Percentiles rank a stretch among this genome's conserved stretches.
phyloP scores from a whole-genome alignment of 2,113 vertebrate species.

The Mohoua ochrocephala region DNA sequence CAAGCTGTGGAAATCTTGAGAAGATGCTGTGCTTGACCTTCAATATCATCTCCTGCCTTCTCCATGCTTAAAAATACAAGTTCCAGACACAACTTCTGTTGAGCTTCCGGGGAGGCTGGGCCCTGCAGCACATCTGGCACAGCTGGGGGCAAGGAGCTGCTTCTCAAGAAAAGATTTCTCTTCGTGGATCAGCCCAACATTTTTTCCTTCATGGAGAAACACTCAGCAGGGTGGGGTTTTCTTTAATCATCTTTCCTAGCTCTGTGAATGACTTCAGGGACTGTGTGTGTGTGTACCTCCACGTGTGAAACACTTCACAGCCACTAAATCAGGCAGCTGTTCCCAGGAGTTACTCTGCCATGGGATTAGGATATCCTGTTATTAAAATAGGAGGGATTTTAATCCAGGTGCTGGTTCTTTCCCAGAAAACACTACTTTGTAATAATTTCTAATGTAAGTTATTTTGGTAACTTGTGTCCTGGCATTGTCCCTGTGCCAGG shows the following conservation, averaged over 20 bases:
- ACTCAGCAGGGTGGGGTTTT: neutral
- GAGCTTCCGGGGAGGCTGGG: accelerated
- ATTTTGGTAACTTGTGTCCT: neutral
- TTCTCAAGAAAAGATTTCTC: neutral
- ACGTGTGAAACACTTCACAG: neutral
- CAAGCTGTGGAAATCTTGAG: neutral
- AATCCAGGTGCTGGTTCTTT: neutral
- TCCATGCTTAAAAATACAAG: neutral
- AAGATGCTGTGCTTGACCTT: neutral
- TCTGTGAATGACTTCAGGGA: neutral
- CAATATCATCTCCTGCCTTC: neutral
- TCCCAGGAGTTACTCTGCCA: neutral
- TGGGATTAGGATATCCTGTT: neutral
- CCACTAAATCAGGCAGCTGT: neutral
- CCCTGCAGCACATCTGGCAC: neutral
- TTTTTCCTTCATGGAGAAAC: neutral
- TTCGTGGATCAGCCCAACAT: neutral
- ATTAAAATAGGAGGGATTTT: neutral
- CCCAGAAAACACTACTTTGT: neutral
- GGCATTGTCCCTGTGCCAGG: neutral
- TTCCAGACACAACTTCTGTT: neutral
- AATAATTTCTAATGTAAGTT: neutral
- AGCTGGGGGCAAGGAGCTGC: neutral
- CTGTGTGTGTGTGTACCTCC: neutral
- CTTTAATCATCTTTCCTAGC: neutral